Evolutionary conservation across 2,888 invertebrate species (phyloP).

Genomic region (Dione vanillae): DNA sequence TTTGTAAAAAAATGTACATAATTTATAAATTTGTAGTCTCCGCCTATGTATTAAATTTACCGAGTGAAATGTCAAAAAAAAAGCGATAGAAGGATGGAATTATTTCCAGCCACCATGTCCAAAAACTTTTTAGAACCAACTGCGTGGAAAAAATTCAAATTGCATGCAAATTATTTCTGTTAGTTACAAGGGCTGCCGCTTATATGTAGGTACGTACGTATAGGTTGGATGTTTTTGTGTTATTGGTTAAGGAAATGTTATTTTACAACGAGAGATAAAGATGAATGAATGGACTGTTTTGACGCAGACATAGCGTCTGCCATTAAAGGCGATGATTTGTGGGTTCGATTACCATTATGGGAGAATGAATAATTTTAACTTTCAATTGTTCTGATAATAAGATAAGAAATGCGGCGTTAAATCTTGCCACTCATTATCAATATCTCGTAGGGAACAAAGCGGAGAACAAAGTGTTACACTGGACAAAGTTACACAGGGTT

Average conservation of each 20-base stretch:
- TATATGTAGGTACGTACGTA: background rate
- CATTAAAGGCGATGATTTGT: too few species aligned
- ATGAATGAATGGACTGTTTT: too few species aligned
- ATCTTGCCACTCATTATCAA: too few species aligned
- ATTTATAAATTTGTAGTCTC: background rate
- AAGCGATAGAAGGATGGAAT: constrained; percentile 5
- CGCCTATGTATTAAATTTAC: background rate
- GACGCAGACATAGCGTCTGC: too few species aligned
- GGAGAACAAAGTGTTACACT: too few species aligned
- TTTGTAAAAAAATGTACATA: background rate
- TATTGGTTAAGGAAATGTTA: background rate
- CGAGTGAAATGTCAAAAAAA: constrained; percentile 14
- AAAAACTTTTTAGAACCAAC: constrained; percentile 26
- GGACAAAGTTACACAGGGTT: too few species aligned
- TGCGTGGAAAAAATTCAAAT: constrained; percentile 29
- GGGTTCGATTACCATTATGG: too few species aligned
- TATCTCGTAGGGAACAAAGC: too few species aligned
- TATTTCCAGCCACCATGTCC: constrained; percentile 15
- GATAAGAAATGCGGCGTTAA: too few species aligned
- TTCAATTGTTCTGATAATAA: too few species aligned
- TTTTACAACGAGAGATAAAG: background rate
- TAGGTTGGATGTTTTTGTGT: background rate
- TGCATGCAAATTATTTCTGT: constrained; percentile 29
- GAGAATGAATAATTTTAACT: too few species aligned
- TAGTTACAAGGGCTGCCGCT: constrained; percentile 20